These are phyloP conservation scores for Etheostoma spectabile DNA, from an alignment of 2,113 vertebrate genomes.

Conservation along the genomic window DNA sequence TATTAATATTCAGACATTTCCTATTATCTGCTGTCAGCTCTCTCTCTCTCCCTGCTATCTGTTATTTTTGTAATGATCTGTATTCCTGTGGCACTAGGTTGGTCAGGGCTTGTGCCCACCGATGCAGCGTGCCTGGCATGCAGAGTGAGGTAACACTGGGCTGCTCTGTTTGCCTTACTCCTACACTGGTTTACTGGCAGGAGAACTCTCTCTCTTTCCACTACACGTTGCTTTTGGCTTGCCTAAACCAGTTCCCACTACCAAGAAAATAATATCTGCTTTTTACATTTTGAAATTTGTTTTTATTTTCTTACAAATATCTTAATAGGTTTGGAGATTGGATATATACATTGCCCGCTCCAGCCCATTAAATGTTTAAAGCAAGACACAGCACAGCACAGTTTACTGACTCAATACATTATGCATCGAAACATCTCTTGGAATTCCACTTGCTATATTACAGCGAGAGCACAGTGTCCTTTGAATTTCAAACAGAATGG, in stretches of 20 bases:
- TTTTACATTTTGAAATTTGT: slow-evolving; percentile 1
- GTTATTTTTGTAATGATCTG: slow-evolving; percentile 75
- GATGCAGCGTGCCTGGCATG: slow-evolving; percentile 72
- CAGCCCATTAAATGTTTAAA: slow-evolving; percentile 60
- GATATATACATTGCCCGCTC: slow-evolving; percentile 41
- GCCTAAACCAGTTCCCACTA: slow-evolving; percentile 2
- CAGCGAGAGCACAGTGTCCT: slow-evolving; percentile 11
- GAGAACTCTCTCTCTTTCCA: slow-evolving; percentile 37
- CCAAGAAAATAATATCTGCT: slow-evolving; percentile 29
- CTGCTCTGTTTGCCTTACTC: slow-evolving; percentile 54
- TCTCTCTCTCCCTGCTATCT: slow-evolving; percentile 37
- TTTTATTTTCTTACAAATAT: background rate
- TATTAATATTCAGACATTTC: slow-evolving; percentile 76
- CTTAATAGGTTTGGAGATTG: slow-evolving; percentile 13
- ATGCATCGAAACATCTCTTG: slow-evolving; percentile 67
- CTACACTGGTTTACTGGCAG: slow-evolving; percentile 55
- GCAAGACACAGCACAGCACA: slow-evolving; percentile 42
- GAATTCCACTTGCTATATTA: slow-evolving; percentile 50
- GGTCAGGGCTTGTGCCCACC: slow-evolving; percentile 68
- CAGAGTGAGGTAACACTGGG: slow-evolving; percentile 64
- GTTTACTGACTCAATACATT: slow-evolving; percentile 68
- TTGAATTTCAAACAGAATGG: slow-evolving; percentile 78
- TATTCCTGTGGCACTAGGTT: slow-evolving; percentile 77
- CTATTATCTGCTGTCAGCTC: slow-evolving; percentile 61
- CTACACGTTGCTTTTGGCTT: background rate